Base-by-base conservation (phyloP, 2,888 invertebrate species). In the Apodemia mormo region DNA sequence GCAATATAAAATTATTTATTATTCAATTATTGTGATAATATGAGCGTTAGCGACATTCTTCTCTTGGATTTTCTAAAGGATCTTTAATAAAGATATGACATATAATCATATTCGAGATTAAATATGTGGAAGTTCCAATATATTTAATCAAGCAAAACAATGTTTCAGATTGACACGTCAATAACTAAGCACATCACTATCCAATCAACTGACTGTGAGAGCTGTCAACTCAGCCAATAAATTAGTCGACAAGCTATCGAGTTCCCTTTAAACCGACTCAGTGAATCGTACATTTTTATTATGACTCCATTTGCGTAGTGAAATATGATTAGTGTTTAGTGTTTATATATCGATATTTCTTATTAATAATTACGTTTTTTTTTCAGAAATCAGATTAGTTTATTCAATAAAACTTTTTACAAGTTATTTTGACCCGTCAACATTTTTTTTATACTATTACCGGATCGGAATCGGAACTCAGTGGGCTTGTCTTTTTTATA, bases 161-260 rank as follows among this genome's bases (percentile, higher is more conserved):
- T 49, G 45, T 49, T 49, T 49, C 45, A 49, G 45, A 49, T 49
- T 49, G 45, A 43, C 43, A 43, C 43, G 43, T 49, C 45, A 49
- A 49, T 49, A 49, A 12, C 45, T 49, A 49, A 14, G 45, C 45
- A 49, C 45, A 49, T 49, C 45, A 12, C 45, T 49, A 29, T 58
- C 30, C 58, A 58, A 58, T 58, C 58, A 58, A 58, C 22, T 58
- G 58, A 58, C 30, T 29, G 45, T 12, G 58, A 58, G 54, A 29
- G 56, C 29, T 58, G 56, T 58, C 56, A 58, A 58, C 56, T 58
- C 56, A 29, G 56, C 56, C 56, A 58, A 58, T 58, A 58, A 58
- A 58, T 30, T 22, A 58, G 56, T 29, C 10, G 56, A 58, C 29
- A 58, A 58, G 56, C 29, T 30, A 58, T 58, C 56, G 56, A 22